phyloP scores from a whole-genome alignment of 2,797 vertebrate genomes.

The Stomatorhinus walkeri region DNA sequence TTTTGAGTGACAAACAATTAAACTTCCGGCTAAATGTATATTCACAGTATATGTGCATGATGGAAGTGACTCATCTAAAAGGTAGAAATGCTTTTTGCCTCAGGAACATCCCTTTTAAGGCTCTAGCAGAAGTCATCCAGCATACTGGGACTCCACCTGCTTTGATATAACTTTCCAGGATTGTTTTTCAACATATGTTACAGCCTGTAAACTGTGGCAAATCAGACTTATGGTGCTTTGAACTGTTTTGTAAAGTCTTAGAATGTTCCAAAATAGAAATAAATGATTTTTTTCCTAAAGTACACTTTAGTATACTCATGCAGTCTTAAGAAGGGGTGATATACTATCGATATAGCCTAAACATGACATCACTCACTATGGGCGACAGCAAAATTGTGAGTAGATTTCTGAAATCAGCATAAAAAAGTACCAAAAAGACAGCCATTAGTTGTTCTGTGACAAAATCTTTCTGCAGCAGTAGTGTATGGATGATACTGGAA shows the following conservation, averaged over 20 bases:
- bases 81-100: background rate
- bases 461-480: background rate
- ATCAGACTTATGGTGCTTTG: background rate
- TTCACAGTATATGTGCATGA: background rate
- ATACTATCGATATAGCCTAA: background rate
- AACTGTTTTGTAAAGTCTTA: background rate
- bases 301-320: background rate
- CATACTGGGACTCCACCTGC: background rate
- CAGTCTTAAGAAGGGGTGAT: background rate
- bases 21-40: background rate
- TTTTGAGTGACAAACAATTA: background rate
- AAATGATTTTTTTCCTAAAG: background rate
- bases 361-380: background rate
- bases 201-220: background rate
- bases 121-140: background rate
- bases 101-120: background rate
- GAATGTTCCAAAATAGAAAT: background rate
- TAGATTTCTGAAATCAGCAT: background rate
- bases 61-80: background rate
- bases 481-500: background rate
- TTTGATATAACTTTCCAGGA: background rate
- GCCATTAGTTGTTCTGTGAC: background rate
- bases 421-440: background rate
- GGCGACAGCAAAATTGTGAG: background rate
- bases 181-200: background rate